Evolutionary conservation across 2,888 invertebrate genomes (phyloP).

Genomic region (Xylota sylvarum): DNA sequence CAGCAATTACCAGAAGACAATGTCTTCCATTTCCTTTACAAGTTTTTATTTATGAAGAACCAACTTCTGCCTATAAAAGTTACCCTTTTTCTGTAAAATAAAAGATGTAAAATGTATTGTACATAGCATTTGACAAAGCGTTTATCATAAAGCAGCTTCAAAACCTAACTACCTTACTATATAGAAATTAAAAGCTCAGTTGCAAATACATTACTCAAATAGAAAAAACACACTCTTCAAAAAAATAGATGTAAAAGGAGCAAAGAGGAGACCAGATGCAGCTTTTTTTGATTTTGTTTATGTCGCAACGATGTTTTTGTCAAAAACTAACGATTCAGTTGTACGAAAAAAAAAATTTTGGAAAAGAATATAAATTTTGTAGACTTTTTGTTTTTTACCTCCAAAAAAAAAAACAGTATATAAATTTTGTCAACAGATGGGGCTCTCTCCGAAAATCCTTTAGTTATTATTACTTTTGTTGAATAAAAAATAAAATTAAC

Average conservation of each 20-base stretch:
- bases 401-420: constrained; percentile 8
- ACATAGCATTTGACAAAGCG: constrained; percentile 17
- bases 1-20: no score
- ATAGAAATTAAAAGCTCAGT: constrained; percentile 45
- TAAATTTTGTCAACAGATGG: constrained; percentile 56
- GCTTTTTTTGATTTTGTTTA: constrained; percentile 29
- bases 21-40: no score
- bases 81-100: not conserved
- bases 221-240: constrained; percentile 49
- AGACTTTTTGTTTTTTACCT: constrained; percentile 24
- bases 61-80: not conserved
- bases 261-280: constrained; percentile 69
- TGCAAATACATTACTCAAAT: constrained; percentile 30
- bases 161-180: constrained; percentile 52
- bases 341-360: constrained; percentile 60
- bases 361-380: constrained; percentile 46
- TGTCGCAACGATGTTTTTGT: constrained; percentile 28
- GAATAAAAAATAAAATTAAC: constrained; percentile 41
- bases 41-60: no score
- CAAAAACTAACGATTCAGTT: constrained; percentile 38
- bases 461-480: constrained; percentile 29
- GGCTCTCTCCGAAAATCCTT: constrained; percentile 59
- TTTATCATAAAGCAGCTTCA: constrained; percentile 23
- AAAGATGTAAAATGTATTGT: not conserved
- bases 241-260: constrained; percentile 40